Evolutionary conservation across 2,113 vertebrate genomes (phyloP).

Genomic region (Brevimyrus niger): DNA sequence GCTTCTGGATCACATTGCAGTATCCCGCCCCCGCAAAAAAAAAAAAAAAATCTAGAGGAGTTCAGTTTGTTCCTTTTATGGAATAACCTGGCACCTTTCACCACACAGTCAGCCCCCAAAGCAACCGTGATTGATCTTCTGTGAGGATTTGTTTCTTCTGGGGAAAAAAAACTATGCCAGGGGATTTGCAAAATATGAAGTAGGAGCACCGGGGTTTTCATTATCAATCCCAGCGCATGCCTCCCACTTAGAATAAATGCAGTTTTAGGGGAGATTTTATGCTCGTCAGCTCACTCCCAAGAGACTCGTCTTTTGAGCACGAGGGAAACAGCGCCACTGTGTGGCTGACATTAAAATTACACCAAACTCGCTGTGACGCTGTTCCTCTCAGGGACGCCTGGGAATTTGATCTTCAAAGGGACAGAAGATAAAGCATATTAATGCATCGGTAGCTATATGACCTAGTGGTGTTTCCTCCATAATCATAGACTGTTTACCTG

Average conservation of each 20-base stretch:
- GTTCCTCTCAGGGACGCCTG: neutral
- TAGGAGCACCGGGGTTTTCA: neutral
- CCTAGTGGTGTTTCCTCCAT: neutral
- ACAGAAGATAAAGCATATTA: neutral
- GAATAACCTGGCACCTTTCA: neutral
- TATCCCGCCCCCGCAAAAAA: too few species aligned
- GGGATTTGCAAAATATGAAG: neutral
- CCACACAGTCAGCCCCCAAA: neutral
- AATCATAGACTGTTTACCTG: neutral
- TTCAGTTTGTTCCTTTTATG: neutral
- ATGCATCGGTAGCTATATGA: neutral
- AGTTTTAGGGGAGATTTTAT: neutral
- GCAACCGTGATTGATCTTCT: neutral
- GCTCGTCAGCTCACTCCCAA: neutral
- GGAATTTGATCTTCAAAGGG: neutral
- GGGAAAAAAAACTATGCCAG: neutral
- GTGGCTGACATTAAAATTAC: conserved; percentile 17
- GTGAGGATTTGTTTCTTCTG: neutral
- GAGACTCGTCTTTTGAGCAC: neutral
- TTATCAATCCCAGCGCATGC: neutral
- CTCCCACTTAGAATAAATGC: neutral
- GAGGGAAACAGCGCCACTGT: conserved; percentile 5
- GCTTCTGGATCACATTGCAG: neutral
- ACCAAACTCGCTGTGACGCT: neutral
- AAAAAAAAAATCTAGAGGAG: neutral